These are phyloP conservation scores for Parnassius glacialis DNA, from an alignment of 2,888 invertebrate species.

Conservation along the genomic window DNA sequence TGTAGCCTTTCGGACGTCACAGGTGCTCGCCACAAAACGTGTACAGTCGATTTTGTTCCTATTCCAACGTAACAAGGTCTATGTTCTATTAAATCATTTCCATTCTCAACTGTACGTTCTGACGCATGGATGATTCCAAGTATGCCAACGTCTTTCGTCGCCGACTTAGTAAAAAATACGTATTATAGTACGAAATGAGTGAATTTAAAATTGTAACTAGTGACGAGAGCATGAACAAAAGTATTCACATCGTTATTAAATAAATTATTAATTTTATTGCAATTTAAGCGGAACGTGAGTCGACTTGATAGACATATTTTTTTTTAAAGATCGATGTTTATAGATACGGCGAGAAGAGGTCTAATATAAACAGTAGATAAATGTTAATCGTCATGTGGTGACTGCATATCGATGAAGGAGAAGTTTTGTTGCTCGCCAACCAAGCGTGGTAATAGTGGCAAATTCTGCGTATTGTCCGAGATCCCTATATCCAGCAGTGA, in stretches of 20 bases:
- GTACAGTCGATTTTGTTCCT: constrained; percentile 2
- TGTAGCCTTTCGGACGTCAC: constrained; percentile 23
- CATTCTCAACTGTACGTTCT: constrained; percentile 17
- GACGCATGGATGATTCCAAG: constrained; percentile 27
- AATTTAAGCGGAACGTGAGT: neutral
- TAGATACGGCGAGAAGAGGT: neutral
- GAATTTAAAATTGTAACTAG: constrained; percentile 16
- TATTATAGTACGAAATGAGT: constrained; percentile 7
- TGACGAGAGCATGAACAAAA: constrained; percentile 6
- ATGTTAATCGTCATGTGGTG: no score
- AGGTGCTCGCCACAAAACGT: neutral
- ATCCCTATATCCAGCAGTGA: no score
- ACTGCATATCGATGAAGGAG: no score
- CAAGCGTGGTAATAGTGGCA: no score
- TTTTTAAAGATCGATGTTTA: neutral
- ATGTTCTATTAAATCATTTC: neutral
- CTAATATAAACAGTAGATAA: neutral
- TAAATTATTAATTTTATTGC: constrained; percentile 2
- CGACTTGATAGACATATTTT: neutral
- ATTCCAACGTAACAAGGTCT: neutral
- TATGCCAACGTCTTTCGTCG: constrained; percentile 17
- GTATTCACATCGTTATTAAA: neutral
- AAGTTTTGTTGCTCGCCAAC: no score
- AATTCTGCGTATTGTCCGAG: no score
- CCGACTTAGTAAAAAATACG: constrained; percentile 14